Conservation (phyloP, 2,113 vertebrate genomes). For the Tetraodon nigroviridis region DNA sequence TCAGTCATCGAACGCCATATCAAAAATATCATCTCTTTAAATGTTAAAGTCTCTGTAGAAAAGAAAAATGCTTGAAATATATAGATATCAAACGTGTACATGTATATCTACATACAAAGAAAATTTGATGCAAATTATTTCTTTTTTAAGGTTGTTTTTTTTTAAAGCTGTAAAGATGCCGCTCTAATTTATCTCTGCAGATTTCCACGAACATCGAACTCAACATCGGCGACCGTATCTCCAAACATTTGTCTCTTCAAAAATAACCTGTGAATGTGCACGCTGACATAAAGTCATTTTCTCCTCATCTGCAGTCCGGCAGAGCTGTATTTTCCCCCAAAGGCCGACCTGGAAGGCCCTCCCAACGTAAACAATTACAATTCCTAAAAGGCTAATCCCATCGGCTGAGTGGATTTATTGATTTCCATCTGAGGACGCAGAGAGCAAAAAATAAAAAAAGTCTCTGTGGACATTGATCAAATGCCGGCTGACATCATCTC, state of each 20-base stretch:
- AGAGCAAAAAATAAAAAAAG: slow-evolving; percentile 46
- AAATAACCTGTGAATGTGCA: slow-evolving; percentile 31
- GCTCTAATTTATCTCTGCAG: slow-evolving; percentile 26
- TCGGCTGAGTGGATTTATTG: slow-evolving; percentile 52
- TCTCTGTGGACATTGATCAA: slow-evolving; percentile 47
- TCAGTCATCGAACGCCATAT: slow-evolving; percentile 68
- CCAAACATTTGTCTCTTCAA: slow-evolving; percentile 23
- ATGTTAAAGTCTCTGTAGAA: slow-evolving; percentile 75
- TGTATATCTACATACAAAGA: slow-evolving; percentile 67
- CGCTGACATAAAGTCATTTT: slow-evolving; percentile 27
- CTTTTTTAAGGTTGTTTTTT: slow-evolving; percentile 37
- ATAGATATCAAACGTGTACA: slow-evolving; percentile 63
- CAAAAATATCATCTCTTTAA: slow-evolving; percentile 77
- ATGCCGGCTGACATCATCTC: slow-evolving; percentile 46
- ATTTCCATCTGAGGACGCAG: slow-evolving; percentile 53
- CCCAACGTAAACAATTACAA: slow-evolving; percentile 47
- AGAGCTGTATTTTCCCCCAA: slow-evolving; percentile 29
- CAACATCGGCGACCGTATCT: slow-evolving; percentile 40
- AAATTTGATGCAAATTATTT: slow-evolving; percentile 76
- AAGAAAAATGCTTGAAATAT: slow-evolving; percentile 71
- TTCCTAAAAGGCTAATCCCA: slow-evolving; percentile 57
- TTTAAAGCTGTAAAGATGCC: slow-evolving; percentile 59
- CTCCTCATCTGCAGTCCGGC: slow-evolving; percentile 47
- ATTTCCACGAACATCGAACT: slow-evolving; percentile 31
- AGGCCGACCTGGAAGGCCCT: slow-evolving; percentile 26